phyloP scores from a whole-genome alignment of 1,140 invertebrate species.

The Drosophila sp. region DNA sequence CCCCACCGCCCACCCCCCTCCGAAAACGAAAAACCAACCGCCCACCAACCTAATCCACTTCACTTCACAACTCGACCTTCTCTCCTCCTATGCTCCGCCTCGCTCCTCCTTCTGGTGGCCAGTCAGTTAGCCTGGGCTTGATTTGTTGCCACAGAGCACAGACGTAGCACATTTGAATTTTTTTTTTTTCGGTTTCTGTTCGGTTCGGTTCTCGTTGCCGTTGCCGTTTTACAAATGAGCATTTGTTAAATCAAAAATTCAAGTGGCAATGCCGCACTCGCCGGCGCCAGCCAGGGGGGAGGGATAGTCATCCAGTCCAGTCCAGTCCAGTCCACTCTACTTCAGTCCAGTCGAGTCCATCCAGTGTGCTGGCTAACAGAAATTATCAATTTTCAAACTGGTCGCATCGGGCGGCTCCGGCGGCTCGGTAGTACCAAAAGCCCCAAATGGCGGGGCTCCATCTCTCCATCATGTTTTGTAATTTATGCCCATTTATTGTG shows the following conservation, averaged over 20 bases:
- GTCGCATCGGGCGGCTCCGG: not conserved
- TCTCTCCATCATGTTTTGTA: slow-evolving; percentile 67
- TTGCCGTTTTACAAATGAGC: slow-evolving; percentile 74
- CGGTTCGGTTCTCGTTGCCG: slow-evolving; percentile 19
- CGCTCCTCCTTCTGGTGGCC: not conserved
- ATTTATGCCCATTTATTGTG: slow-evolving; percentile 81
- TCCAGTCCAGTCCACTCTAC: too few relatives aligned
- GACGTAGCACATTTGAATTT: slow-evolving; percentile 61
- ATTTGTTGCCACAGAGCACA: slow-evolving; percentile 25
- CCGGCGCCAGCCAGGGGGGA: slow-evolving; percentile 50
- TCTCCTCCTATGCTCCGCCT: not conserved
- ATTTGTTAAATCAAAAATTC: slow-evolving; percentile 82
- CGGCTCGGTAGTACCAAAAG: not conserved
- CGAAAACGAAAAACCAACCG: not conserved
- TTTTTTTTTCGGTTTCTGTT: not conserved
- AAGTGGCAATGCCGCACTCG: slow-evolving; percentile 78
- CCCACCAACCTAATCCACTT: not conserved
- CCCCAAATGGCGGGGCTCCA: slow-evolving; percentile 43
- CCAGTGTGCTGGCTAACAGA: slow-evolving; percentile 16
- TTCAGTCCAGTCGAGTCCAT: too few relatives aligned
- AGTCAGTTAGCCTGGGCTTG: slow-evolving; percentile 12
- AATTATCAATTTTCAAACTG: slow-evolving; percentile 57
- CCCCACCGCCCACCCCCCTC: not conserved
- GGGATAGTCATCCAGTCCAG: not conserved
- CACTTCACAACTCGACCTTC: slow-evolving; percentile 7